phyloP scores from a whole-genome alignment of 2,113 vertebrate genomes.

The Struthidea cinerea region DNA sequence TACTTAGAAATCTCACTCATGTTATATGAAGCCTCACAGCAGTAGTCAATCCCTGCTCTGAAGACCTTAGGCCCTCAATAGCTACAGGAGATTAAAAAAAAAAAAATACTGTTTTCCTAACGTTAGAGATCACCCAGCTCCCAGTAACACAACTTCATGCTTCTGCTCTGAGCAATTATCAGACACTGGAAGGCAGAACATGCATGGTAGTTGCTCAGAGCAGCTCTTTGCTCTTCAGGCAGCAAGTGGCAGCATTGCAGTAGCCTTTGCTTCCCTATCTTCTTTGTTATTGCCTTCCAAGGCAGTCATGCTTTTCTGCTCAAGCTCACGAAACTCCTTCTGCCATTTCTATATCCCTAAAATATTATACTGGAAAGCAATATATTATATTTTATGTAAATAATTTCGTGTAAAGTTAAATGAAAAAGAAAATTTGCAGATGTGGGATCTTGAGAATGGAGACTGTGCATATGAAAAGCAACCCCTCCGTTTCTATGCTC shows the following conservation, averaged over 20 bases:
- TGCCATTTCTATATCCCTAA: background rate
- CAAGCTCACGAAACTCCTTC: background rate
- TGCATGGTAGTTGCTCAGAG: background rate
- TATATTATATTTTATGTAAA: background rate
- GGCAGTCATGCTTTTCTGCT: background rate
- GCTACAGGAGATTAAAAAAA: background rate
- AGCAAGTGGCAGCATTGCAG: constrained; percentile 49
- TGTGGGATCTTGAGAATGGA: background rate
- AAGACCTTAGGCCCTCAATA: background rate
- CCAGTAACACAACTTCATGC: background rate
- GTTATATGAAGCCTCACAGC: background rate
- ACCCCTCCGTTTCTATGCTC: accelerated
- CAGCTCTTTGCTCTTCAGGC: background rate
- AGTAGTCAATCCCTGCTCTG: background rate
- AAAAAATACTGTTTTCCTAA: background rate
- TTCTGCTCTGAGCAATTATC: background rate
- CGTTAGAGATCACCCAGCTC: background rate
- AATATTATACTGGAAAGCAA: background rate
- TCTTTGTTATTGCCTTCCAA: background rate
- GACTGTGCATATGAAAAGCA: background rate
- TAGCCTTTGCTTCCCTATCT: background rate
- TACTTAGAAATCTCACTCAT: background rate
- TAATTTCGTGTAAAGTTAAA: background rate
- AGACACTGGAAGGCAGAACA: background rate
- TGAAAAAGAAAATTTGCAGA: background rate